Evolutionary conservation across 2,797 vertebrate species (phyloP), one percentile per base, ranked within the genome.

Genomic region (Scomberomorus guttatus): DNA sequence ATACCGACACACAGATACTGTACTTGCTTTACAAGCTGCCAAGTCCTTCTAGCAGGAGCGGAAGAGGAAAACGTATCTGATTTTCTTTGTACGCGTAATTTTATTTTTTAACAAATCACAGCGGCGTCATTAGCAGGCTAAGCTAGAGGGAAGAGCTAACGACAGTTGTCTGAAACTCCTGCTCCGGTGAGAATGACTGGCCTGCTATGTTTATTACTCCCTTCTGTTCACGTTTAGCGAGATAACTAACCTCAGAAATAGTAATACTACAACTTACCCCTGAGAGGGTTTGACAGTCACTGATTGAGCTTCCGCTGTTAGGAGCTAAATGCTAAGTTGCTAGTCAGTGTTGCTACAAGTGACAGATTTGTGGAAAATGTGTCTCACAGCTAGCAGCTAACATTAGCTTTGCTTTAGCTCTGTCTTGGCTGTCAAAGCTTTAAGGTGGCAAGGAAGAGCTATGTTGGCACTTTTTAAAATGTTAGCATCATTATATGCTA

Each of bases 161-260:
- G 83, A 65, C 65, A 79, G 79, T 86, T 91, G 79, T 83, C 85
- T 34, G 29, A 69, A 92, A 92, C 72, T 90, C 85, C 75, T 80
- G 73, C 79, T 89, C 80, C 39, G 92, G 92, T 94, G 83, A 93
- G 92, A 93, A 84, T 65, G 73, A 76, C 65, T 79, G 87, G 81
- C 77, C 85, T 90, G 83, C 67, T 81, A 55, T 92, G 85, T 91
- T 90, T 86, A 18, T 90, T 85, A 18, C 18, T 74, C 55, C 51
- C 24, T 34, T 71, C 34, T 60, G 12, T 12, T 73, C 77, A 62
- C 63, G 11, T 62, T 24, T 22, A 84, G 78, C 60, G 50, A 60
- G 73, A 70, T 81, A 64, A 81, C 68, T 58, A 72, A 76, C 68
- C 17, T 4, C 50, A 57, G 57, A 22, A 54, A 60, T 3, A 24